Percentiles rank a stretch among this genome's conserved stretches.
Conservation (phyloP, 1,140 invertebrate genomes). For the silkworm (Bombyx mori) region DNA sequence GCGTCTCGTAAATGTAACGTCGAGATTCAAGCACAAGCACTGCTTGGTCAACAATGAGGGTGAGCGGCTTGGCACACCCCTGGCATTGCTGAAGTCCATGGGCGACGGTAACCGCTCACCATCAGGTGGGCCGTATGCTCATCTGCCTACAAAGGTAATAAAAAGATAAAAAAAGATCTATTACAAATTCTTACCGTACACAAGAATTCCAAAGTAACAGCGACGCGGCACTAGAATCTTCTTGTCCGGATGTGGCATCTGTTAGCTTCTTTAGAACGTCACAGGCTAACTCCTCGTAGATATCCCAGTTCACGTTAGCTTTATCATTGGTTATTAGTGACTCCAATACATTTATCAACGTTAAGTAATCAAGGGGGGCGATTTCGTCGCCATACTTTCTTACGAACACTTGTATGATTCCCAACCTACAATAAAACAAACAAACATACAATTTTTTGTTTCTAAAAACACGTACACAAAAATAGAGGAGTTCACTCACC, state of each 20-base stretch:
- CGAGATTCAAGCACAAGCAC: too few species aligned
- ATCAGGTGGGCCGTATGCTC: too few species aligned
- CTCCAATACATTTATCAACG: constrained; percentile 29
- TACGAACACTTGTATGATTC: constrained; percentile 38
- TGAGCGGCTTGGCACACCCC: too few species aligned
- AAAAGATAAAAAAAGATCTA: background rate
- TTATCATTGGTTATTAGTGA: constrained; percentile 25
- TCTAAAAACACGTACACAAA: background rate
- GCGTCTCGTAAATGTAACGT: too few species aligned
- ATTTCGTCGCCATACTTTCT: constrained; percentile 34
- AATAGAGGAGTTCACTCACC: constrained; percentile 30
- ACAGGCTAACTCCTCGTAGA: constrained; percentile 30
- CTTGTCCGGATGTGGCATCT: constrained; percentile 6
- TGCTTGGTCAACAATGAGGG: too few species aligned
- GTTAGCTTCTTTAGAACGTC: constrained; percentile 25
- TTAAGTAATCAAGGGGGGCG: constrained; percentile 24
- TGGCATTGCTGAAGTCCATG: too few species aligned
- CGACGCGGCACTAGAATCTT: constrained; percentile 16
- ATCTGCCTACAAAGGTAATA: too few species aligned
- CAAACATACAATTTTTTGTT: constrained; percentile 2
- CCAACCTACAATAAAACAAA: constrained; percentile 37
- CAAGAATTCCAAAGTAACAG: constrained; percentile 50
- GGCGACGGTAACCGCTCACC: too few species aligned
- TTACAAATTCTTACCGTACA: constrained; percentile 35
- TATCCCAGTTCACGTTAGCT: constrained; percentile 24